Base-by-base conservation (phyloP, 2,113 vertebrate species). In the Melanotaenia duboulayi region DNA sequence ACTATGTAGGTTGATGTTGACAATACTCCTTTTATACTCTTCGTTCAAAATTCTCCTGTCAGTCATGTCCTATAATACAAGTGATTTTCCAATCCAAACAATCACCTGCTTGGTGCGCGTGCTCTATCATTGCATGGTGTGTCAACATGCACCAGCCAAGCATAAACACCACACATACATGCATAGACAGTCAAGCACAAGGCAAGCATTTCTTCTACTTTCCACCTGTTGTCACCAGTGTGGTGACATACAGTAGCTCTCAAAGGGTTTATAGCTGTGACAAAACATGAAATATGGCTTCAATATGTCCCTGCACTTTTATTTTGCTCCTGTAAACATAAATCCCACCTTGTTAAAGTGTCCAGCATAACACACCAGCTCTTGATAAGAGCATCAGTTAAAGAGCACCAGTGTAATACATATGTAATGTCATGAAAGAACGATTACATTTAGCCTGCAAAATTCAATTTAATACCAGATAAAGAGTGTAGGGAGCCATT, bases 331-430 rank as follows among this genome's bases (percentile, higher is more conserved):
- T 54, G 61, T 82, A 84, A 83, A 56, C 66, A 71, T 83, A 73
- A 85, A 88, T 85, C 74, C 60, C 10, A 24, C 59, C 9, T 71
- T 73, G 80, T 70, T 78, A 83, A 65, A 72, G 61, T 60, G 80
- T 67, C 22, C 4, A 0, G 20, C 23, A 24, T 74, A 35, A 42
- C 7, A 49, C 56, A 22, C 48, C 61, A 20, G 35, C 46, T 14
- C 35, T 11, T 16, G 63, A 78, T n/a, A 58, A 69, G 54, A 11
- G 55, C 59, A 19, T 70, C 68, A 19, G 56, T 64, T 72, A 54
- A 81, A 54, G 58, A 63, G 78, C 61, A n/a, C 54, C 56, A 13
- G 44, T 8, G 13, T 66, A 50, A 83, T 73, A 76, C 73, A 80
- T 40, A 82, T 69, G 70, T 72, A 25, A 77, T 62, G 70, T 68